Percentiles rank a stretch among this genome's conserved stretches.
phyloP scores from a whole-genome alignment of 2,888 invertebrate genomes.

The Dusona sp. region DNA sequence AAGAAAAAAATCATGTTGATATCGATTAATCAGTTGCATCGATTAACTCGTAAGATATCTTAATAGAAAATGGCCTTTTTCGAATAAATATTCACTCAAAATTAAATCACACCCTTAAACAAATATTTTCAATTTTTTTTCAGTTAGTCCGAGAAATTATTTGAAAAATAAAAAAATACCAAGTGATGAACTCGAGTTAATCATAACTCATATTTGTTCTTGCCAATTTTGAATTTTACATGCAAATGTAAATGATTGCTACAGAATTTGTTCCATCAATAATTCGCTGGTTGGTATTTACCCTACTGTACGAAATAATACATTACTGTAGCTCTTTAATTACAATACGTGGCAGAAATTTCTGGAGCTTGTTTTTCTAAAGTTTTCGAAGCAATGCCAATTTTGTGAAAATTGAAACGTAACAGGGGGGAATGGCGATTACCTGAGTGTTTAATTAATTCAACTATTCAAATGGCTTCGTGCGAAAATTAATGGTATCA shows the following conservation, averaged over 20 bases:
- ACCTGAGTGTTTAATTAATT: conserved; percentile 8
- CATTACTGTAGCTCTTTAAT: background rate
- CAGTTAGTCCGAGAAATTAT: background rate
- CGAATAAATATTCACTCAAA: background rate
- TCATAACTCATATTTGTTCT: background rate
- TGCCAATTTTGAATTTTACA: no score
- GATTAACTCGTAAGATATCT: no score
- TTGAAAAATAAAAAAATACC: background rate
- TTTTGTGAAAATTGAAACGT: background rate
- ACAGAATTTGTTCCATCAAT: conserved; percentile 15
- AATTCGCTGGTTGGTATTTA: background rate
- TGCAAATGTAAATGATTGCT: background rate
- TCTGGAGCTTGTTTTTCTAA: background rate
- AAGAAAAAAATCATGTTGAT: no score
- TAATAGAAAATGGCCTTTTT: background rate
- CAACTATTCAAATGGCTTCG: conserved; percentile 3
- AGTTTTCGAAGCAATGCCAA: conserved; percentile 3
- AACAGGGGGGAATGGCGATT: background rate
- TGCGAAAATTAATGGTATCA: background rate
- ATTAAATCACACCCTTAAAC: background rate
- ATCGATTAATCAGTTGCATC: no score
- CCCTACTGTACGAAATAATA: conserved; percentile 3
- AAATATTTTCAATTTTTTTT: background rate
- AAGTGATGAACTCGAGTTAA: background rate
- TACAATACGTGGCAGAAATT: conserved; percentile 4